Conservation (phyloP, 2,113 vertebrate genomes). For the Ahaetulla prasina region DNA sequence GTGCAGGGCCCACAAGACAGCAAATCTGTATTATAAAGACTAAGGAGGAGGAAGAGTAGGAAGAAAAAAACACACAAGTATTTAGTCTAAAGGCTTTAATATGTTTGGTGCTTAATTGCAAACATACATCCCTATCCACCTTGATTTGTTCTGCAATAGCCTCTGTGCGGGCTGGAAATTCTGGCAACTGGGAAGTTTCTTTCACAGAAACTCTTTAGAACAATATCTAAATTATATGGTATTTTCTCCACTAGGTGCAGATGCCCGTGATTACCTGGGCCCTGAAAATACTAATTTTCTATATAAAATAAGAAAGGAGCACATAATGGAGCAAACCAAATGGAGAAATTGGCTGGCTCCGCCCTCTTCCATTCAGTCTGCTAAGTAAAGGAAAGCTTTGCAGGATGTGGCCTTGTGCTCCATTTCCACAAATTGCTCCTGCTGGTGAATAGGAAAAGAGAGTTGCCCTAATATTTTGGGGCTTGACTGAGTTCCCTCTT, state of each 20-base stretch:
- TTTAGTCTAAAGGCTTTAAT: fast-evolving
- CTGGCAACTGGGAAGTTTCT: background rate
- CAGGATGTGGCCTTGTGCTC: background rate
- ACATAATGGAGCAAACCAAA: background rate
- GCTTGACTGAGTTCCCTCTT: background rate
- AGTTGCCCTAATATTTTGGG: background rate
- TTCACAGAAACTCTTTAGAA: background rate
- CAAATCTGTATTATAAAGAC: constrained; percentile 77
- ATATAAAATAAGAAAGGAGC: background rate
- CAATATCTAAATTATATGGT: background rate
- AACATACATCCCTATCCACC: background rate
- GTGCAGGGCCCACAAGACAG: constrained; percentile 77
- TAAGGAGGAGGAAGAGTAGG: constrained; percentile 46
- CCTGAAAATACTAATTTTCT: background rate
- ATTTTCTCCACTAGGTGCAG: background rate
- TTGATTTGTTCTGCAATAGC: background rate
- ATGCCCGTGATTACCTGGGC: background rate
- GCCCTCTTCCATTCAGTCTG: background rate
- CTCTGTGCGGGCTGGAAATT: background rate
- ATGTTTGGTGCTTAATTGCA: background rate
- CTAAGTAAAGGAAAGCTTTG: background rate
- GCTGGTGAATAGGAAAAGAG: background rate
- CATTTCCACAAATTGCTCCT: background rate
- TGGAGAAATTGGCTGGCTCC: background rate
- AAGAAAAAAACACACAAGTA: constrained; percentile 11